These are phyloP conservation scores for Callosobruchus maculatus DNA, from an alignment of 2,888 invertebrate genomes.

Conservation along the genomic window DNA sequence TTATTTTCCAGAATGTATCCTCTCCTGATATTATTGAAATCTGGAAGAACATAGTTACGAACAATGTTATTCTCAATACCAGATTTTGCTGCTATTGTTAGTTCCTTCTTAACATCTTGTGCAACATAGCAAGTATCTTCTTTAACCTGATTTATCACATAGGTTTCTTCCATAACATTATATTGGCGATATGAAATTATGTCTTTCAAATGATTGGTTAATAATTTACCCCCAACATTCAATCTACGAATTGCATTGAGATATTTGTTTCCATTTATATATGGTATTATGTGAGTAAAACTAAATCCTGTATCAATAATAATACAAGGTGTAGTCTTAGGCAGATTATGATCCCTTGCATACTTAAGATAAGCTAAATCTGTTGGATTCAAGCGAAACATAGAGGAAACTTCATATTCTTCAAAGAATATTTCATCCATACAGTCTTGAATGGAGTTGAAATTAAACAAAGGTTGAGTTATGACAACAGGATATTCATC, in stretches of 20 bases:
- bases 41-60: conserved; percentile 92
- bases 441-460: conserved; percentile 86
- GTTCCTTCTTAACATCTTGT: conserved; percentile 74
- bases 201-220: conserved; percentile 98
- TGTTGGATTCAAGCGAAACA: conserved; percentile 76
- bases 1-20: conserved; percentile 54
- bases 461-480: conserved; percentile 94
- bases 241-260: conserved; percentile 72
- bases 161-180: conserved; percentile 98
- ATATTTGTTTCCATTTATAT: conserved; percentile 64
- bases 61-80: conserved; percentile 67
- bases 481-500: conserved; percentile 77
- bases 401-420: conserved; percentile 86
- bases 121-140: conserved; percentile 96
- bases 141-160: conserved; percentile 97
- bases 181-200: conserved; percentile 93
- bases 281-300: conserved; percentile 92
- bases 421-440: conserved; percentile 97
- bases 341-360: conserved; percentile 19
- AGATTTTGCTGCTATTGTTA: conserved; percentile 63
- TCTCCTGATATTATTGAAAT: conserved; percentile 84
- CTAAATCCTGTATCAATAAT: conserved; percentile 95
- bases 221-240: conserved; percentile 89
- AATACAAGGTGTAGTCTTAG: conserved; percentile 46
- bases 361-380: conserved; percentile 59